phyloP scores from a whole-genome alignment of 2,797 vertebrate genomes.

The Denticeps clupeoides region DNA sequence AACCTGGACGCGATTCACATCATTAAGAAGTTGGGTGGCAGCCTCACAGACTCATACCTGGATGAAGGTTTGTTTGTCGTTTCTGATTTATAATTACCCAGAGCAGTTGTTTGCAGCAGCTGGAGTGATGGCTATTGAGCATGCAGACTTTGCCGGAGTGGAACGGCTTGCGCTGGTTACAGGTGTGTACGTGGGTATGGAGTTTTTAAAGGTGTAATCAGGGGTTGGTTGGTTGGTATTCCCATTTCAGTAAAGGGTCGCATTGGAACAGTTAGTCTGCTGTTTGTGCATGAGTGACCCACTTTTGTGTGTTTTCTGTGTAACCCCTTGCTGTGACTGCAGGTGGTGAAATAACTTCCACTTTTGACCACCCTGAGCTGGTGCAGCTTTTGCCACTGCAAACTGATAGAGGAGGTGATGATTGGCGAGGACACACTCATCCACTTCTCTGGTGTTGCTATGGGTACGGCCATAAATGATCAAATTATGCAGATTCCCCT shows the following conservation, averaged over 20 bases:
- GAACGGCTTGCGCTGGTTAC: conserved; percentile 93
- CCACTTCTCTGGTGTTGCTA: conserved; percentile 91
- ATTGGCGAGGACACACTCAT: conserved; percentile 95
- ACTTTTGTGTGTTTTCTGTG: too few species aligned
- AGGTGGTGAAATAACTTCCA: conserved; percentile 97
- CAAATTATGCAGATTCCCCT: not conserved
- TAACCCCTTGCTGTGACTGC: not conserved
- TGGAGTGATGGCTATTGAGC: conserved; percentile 96
- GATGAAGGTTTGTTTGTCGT: conserved; percentile 16
- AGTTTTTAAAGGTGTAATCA: too few species aligned
- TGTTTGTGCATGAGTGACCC: too few species aligned
- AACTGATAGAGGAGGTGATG: conserved; percentile 97
- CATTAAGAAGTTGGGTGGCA: conserved; percentile 95
- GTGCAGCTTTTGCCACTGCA: conserved; percentile 91
- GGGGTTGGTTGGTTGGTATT: too few species aligned
- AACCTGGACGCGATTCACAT: conserved; percentile 94
- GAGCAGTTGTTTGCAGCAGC: conserved; percentile 92
- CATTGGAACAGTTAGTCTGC: too few species aligned
- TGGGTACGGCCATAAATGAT: too few species aligned
- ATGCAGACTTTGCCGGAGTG: conserved; percentile 90
- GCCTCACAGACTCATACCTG: conserved; percentile 89
- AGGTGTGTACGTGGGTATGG: conserved; percentile 50
- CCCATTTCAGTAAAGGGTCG: too few species aligned
- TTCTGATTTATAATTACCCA: conserved; percentile 97
- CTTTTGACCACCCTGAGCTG: conserved; percentile 93